These are phyloP conservation scores for Pteruthius melanotis DNA, from an alignment of 2,113 vertebrate genomes.

Conservation along the genomic window DNA sequence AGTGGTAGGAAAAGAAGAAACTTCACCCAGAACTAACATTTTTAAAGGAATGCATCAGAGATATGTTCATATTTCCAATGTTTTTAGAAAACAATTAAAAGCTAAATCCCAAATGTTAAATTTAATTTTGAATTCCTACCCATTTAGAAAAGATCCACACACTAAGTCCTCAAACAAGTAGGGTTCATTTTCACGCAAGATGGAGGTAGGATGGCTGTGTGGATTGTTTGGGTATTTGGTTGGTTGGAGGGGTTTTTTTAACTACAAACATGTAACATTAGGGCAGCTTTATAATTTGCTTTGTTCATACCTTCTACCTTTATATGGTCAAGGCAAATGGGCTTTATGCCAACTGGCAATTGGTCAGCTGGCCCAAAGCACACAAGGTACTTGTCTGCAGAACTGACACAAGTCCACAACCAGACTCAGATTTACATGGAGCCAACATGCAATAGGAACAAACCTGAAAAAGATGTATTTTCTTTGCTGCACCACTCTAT, in stretches of 20 bases:
- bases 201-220: fast-evolving
- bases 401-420: background rate
- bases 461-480: fast-evolving
- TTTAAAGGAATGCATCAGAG: background rate
- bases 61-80: background rate
- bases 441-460: background rate
- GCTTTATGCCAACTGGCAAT: background rate
- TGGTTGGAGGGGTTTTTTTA: background rate
- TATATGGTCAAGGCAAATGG: background rate
- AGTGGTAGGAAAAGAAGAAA: background rate
- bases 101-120: background rate
- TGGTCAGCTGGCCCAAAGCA: background rate
- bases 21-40: background rate
- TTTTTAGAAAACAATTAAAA: background rate
- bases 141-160: background rate
- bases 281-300: background rate
- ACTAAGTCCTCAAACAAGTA: background rate
- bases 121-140: background rate
- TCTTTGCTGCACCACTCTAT: background rate
- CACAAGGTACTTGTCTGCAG: background rate
- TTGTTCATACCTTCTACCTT: background rate
- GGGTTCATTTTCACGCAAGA: background rate
- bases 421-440: background rate
- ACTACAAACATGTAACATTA: background rate
- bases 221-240: background rate